Conservation (phyloP, 2,113 vertebrate genomes). For the Nyctibius bracteatus region DNA sequence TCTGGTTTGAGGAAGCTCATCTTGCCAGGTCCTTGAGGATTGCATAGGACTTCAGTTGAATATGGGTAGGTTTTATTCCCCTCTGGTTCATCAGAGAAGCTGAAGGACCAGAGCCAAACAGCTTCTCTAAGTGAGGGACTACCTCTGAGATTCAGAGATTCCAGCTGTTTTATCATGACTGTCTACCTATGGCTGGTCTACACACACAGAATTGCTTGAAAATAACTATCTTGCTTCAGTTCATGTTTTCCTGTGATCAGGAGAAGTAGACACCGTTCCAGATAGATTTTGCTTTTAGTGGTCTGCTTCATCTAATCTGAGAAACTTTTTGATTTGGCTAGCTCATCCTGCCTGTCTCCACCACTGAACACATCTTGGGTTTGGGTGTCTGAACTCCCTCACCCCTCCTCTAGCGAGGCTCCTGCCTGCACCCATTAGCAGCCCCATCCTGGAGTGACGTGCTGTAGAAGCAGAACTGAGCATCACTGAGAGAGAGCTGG, state of each 20-base stretch:
- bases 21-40: not conserved
- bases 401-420: accelerated
- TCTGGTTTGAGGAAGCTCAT: not conserved
- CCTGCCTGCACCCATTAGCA: not conserved
- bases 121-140: not conserved
- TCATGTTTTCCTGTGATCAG: not conserved
- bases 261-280: not conserved
- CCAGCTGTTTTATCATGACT: not conserved
- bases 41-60: not conserved
- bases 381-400: not conserved
- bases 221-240: not conserved
- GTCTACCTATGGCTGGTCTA: not conserved
- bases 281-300: not conserved
- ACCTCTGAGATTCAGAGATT: not conserved
- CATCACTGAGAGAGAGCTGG: not conserved
- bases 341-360: not conserved
- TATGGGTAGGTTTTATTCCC: not conserved
- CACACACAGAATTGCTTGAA: not conserved
- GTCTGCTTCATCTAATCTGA: not conserved
- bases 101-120: not conserved
- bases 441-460: not conserved
- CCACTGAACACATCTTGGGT: not conserved
- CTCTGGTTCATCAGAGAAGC: not conserved
- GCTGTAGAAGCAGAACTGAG: not conserved
- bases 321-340: not conserved